Evolutionary conservation across 2,888 invertebrate species (phyloP), one percentile per base, ranked within the genome.

Genomic region (Ectemnius cavifrons): DNA sequence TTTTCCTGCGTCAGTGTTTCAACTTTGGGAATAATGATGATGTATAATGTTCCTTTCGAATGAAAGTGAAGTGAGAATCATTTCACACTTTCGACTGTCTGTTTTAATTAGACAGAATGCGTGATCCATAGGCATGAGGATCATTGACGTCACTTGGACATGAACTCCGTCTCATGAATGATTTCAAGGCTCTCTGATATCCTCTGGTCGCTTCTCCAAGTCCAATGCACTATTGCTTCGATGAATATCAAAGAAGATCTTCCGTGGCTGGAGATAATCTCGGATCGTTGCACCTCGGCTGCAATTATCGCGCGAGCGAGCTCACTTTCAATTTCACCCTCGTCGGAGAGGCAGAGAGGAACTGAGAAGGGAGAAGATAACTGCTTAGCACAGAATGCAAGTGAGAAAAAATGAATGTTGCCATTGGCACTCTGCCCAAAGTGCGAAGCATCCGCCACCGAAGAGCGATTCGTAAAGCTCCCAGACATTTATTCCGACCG

Each of bases 71-170:
- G 52, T n/a, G 14, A 1, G n/a, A 60, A 37, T 6, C 46, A n/a
- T 46, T 14, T 52, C 49, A 46, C 20, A 61, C 70, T 64, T 67
- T 61, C 60, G 68, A 77, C 62, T 62, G 64, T 23, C 63, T 72
- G 77, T 79, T 69, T 70, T 77, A 83, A 82, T 82, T 82, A 81
- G 63, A 65, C 77, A 74, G 71, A 82, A 80, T 82, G 80, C 78
- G 67, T 64, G 71, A 28, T 58, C 63, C 60, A 71, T 72, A 64
- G 4, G 37, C 5, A 52, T 52, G 52, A 52, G 52, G 67, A 52
- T 4, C 16, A 5, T 52, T 58, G 68, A 75, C 49, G 23, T 52
- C 77, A 68, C 63, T 23, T 64, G 71, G 23, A 49, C 14, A 49
- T 8, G 67, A 23, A 59, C 52, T 70, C 75, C 74, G 71, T 77